Evolutionary conservation across 1,140 invertebrate genomes (phyloP).

Genomic region (Drosophila willistoni): DNA sequence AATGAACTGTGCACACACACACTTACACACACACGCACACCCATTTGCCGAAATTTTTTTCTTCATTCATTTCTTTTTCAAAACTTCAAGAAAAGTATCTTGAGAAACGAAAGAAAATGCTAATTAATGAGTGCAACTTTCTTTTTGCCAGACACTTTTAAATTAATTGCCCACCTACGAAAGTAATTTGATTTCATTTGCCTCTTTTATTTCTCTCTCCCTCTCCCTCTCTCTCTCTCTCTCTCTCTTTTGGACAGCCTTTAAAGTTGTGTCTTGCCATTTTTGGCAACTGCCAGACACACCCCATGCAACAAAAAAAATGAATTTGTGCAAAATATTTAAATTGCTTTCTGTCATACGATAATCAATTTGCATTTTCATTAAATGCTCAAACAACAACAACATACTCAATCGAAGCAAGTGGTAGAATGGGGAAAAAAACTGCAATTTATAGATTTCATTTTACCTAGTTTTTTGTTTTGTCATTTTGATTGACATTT

Average conservation of each 20-base stretch:
- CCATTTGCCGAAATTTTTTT: background rate
- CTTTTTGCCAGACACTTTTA: slow-evolving; percentile 58
- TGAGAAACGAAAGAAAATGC: slow-evolving; percentile 39
- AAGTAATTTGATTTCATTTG: slow-evolving; percentile 43
- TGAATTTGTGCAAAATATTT: slow-evolving; percentile 31
- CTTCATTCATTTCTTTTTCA: background rate
- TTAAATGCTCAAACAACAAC: slow-evolving; percentile 40
- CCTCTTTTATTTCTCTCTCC: slow-evolving; percentile 35
- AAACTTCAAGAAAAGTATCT: slow-evolving; percentile 4
- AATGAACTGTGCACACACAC: slow-evolving; percentile 56
- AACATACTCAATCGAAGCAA: slow-evolving; percentile 19
- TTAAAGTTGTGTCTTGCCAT: slow-evolving; percentile 49
- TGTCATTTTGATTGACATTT: slow-evolving; percentile 73
- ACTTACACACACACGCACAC: slow-evolving; percentile 10
- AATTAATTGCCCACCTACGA: slow-evolving; percentile 69
- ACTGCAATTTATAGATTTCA: slow-evolving; percentile 73
- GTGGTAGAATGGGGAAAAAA: slow-evolving; percentile 5
- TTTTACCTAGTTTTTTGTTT: slow-evolving; percentile 56
- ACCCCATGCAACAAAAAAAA: slow-evolving; percentile 23
- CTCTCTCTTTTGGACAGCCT: slow-evolving; percentile 39
- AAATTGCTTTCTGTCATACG: slow-evolving; percentile 57
- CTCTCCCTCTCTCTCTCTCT: slow-evolving; percentile 34
- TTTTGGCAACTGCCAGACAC: slow-evolving; percentile 59
- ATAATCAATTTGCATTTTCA: slow-evolving; percentile 62
- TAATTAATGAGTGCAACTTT: slow-evolving; percentile 76